Base-by-base conservation (phyloP, 2,797 vertebrate species). In the Amphiprion clarkii region DNA sequence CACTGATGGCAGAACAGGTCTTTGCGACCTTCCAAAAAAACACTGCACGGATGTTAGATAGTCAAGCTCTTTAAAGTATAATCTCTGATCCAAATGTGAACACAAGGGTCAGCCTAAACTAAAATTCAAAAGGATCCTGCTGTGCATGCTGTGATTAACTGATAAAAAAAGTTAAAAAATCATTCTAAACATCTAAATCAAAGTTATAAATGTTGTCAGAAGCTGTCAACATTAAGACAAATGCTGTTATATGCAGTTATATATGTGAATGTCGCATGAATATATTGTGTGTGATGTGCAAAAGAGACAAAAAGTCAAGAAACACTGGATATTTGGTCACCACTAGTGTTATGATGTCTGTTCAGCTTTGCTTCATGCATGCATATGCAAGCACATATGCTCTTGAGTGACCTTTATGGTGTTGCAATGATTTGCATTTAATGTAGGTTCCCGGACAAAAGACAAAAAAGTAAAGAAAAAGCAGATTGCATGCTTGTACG, bases 71-170 rank as follows among this genome's bases (percentile, higher is more conserved):
- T 77, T 27, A 70, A 73, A 77, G 52, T 2, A 60, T 1, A 64
- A 69, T 63, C 46, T 4, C 16, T 29, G 54, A 62, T 85, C 60
- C 69, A 77, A 81, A 80, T 69, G 64, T 75, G 83, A 81, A 75
- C 52, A 62, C 66, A 23, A 54, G 42, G 78, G 66, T 71, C 78
- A 58, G 2, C 11, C 17, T 19, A 19, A 27, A 74, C 10, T 0
- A 8, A n/a, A 63, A 48, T 57, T 67, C 17, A 66, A 79, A 61
- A 46, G 27, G 4, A 76, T 69, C 56, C 57, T 67, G 74, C 44
- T 51, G 29, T 1, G 1, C 40, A 42, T 33, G 33, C 33, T 33
- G 6, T 33, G 33, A 31, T 31, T 31, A 31, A 31, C 33, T 8
- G 33, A 33, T 33, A 23, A 23, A 23, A 23, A 23, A 23, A 2